phyloP scores from a whole-genome alignment of 2,113 vertebrate species.

The Cricetomys ansorgei region DNA sequence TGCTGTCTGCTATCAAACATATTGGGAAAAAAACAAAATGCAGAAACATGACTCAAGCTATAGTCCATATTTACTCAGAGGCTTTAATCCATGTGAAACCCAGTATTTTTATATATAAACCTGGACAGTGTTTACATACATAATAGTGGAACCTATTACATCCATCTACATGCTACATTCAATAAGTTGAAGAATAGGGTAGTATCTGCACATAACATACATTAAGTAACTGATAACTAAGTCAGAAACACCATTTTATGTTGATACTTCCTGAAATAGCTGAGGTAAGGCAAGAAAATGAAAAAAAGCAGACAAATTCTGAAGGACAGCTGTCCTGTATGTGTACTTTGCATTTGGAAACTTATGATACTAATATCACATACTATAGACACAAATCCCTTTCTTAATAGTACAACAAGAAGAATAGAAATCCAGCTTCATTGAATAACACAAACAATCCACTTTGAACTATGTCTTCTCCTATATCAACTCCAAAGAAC shows the following conservation, averaged over 20 bases:
- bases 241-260: background rate
- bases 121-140: too few relatives aligned
- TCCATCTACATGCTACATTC: background rate
- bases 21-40: background rate
- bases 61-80: background rate
- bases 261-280: background rate
- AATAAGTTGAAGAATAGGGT: too few relatives aligned
- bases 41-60: background rate
- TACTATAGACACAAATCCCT: background rate
- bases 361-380: too few relatives aligned
- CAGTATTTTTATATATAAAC: background rate
- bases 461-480: background rate
- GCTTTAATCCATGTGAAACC: background rate
- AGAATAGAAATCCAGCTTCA: background rate
- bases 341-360: background rate
- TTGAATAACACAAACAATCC: too few relatives aligned
- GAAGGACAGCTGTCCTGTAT: fast-evolving
- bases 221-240: background rate
- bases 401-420: too few relatives aligned
- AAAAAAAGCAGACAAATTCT: too few relatives aligned
- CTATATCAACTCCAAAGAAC: background rate
- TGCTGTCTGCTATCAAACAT: background rate
- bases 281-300: fast-evolving
- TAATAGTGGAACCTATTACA: background rate
- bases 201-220: background rate